Evolutionary conservation across 2,888 invertebrate genomes (phyloP).

Genomic region (Danaus chrysippus): DNA sequence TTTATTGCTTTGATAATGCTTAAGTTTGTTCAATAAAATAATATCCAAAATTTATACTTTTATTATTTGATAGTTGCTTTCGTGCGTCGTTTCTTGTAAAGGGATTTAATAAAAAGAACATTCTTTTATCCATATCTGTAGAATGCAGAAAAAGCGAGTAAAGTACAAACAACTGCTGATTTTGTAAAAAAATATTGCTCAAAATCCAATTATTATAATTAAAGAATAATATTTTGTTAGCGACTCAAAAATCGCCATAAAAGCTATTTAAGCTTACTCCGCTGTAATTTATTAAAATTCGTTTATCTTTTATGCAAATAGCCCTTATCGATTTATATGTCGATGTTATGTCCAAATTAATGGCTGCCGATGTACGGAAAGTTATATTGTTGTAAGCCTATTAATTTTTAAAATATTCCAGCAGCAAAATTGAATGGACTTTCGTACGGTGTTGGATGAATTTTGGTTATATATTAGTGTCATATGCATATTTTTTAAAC

Average conservation of each 20-base stretch:
- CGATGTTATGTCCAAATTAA: constrained; percentile 15
- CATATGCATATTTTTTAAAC: background rate
- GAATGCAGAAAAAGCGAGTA: too few species aligned
- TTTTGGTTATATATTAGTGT: background rate
- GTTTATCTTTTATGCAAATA: constrained; percentile 17
- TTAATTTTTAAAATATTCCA: constrained; percentile 1
- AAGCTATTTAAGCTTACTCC: constrained; percentile 9
- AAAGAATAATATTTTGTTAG: background rate
- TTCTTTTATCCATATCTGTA: too few species aligned
- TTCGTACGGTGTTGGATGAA: background rate
- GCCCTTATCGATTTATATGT: constrained; percentile 18
- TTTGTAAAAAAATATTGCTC: too few species aligned
- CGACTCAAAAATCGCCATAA: constrained; percentile 20
- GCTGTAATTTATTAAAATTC: constrained; percentile 3
- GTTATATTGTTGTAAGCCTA: constrained; percentile 4
- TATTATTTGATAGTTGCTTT: too few species aligned
- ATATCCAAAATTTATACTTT: too few species aligned
- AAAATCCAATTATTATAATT: background rate
- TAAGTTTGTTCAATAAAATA: too few species aligned
- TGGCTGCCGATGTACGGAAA: constrained; percentile 3
- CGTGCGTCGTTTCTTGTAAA: too few species aligned
- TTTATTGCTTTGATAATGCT: too few species aligned
- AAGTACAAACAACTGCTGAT: too few species aligned
- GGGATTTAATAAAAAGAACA: too few species aligned
- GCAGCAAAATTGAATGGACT: constrained; percentile 6